These are phyloP conservation scores for Octonoba sinensis DNA, from an alignment of 2,888 invertebrate genomes.

Conservation along the genomic window DNA sequence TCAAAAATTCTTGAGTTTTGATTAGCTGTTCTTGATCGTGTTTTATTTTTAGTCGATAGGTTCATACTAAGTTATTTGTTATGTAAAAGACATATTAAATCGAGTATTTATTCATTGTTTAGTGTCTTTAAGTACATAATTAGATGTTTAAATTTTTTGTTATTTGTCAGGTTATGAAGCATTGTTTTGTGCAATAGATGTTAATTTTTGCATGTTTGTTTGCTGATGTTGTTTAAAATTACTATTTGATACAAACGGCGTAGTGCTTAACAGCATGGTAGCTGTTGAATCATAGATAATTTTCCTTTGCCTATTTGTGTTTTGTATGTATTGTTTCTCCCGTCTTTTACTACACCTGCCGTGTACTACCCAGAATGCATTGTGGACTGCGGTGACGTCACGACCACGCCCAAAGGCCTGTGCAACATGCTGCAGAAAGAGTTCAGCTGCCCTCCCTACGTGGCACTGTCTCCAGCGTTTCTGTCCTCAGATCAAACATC, in stretches of 20 bases:
- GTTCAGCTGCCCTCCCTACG: slow-evolving; percentile 67
- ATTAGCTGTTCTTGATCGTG: too few species aligned
- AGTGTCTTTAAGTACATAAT: background rate
- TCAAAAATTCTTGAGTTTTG: too few species aligned
- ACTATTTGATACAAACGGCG: slow-evolving; percentile 2
- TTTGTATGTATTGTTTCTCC: slow-evolving; percentile 49
- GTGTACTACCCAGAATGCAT: slow-evolving; percentile 56
- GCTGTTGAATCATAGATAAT: slow-evolving; percentile 26
- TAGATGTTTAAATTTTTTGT: background rate
- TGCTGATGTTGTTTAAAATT: background rate
- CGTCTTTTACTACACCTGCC: slow-evolving; percentile 23
- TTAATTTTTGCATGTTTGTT: slow-evolving; percentile 49
- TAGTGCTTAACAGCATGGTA: slow-evolving; percentile 54
- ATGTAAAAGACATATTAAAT: too few species aligned
- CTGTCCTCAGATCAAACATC: slow-evolving; percentile 56
- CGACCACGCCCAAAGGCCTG: slow-evolving; percentile 66
- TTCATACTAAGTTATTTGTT: too few species aligned
- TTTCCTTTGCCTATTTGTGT: slow-evolving; percentile 23
- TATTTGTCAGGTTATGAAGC: too few species aligned
- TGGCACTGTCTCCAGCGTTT: slow-evolving; percentile 67
- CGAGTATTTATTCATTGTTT: background rate
- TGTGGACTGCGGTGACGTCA: slow-evolving; percentile 61
- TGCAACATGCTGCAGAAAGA: slow-evolving; percentile 68
- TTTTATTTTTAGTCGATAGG: too few species aligned
- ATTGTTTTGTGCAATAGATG: background rate